Percentiles rank a stretch among this genome's conserved stretches.
Evolutionary conservation across 1,140 invertebrate genomes (phyloP).

Genomic region (Zaprionus lachaisei): DNA sequence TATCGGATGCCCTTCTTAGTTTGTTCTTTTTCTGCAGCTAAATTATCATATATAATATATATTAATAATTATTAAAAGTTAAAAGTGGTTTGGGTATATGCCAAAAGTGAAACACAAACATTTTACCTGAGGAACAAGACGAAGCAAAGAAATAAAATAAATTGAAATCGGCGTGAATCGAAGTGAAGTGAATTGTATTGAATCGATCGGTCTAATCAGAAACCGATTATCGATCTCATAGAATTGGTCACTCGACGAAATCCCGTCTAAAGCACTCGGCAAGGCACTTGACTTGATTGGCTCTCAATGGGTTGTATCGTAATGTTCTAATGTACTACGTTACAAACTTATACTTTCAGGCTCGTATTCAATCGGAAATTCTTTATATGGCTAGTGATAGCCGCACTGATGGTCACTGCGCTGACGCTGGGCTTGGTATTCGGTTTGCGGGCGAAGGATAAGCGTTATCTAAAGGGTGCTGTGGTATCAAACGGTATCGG

Average conservation of each 20-base stretch:
- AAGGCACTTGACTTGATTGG: slow-evolving; percentile 31
- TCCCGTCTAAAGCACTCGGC: slow-evolving; percentile 24
- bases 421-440: slow-evolving; percentile 72
- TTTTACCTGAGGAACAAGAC: background rate
- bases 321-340: background rate
- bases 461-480: slow-evolving; percentile 52
- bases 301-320: background rate
- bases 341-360: slow-evolving; percentile 39
- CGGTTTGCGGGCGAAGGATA: slow-evolving; percentile 56
- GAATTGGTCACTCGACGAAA: slow-evolving; percentile 24
- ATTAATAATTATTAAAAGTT: background rate
- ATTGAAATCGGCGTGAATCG: background rate
- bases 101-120: background rate
- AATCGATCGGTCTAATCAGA: slow-evolving; percentile 12
- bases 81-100: background rate
- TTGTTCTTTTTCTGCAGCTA: too few relatives aligned
- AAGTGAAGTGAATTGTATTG: background rate
- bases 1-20: background rate
- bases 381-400: slow-evolving; percentile 66
- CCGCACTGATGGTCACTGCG: slow-evolving; percentile 60
- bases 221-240: slow-evolving; percentile 6
- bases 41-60: background rate
- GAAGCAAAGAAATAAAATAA: background rate
- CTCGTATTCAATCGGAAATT: slow-evolving; percentile 63
- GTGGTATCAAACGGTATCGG: slow-evolving; percentile 80